Percentiles rank a stretch among this genome's conserved stretches.
Evolutionary conservation across 2,888 invertebrate genomes (phyloP).

Genomic region (Gonocerus acuteangulatus): DNA sequence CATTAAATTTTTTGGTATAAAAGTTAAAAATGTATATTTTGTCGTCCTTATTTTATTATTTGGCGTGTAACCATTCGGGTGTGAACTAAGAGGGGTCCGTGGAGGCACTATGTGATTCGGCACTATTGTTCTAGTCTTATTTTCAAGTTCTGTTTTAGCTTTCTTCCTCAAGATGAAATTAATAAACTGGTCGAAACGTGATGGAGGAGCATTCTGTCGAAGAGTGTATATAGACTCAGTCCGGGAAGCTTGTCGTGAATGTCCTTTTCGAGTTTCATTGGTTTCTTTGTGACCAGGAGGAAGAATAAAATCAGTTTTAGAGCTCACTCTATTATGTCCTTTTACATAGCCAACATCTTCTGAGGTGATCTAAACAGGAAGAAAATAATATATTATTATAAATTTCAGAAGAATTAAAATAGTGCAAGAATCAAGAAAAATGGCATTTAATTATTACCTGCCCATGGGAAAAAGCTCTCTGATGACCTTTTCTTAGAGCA

Average conservation of each 20-base stretch:
- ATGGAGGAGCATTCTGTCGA: conserved; percentile 62
- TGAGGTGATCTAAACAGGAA: conserved; percentile 28
- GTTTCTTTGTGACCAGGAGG: conserved; percentile 77
- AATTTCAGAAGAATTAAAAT: neutral
- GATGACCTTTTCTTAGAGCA: conserved; percentile 65
- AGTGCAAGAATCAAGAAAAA: neutral
- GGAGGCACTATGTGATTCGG: conserved; percentile 80
- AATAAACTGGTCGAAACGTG: conserved; percentile 62
- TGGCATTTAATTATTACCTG: conserved; percentile 50
- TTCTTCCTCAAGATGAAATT: conserved; percentile 53
- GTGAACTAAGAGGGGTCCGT: conserved; percentile 68
- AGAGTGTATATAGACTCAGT: conserved; percentile 86
- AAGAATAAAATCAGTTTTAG: conserved; percentile 80
- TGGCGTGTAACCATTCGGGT: conserved; percentile 77
- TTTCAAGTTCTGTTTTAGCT: conserved; percentile 56
- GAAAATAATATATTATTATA: neutral
- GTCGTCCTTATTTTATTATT: conserved; percentile 85
- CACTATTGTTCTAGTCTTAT: conserved; percentile 63
- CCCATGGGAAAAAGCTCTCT: conserved; percentile 78
- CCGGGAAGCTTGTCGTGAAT: conserved; percentile 80
- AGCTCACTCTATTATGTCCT: conserved; percentile 73
- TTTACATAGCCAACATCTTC: conserved; percentile 42
- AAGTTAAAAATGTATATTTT: conserved; percentile 88
- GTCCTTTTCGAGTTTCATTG: conserved; percentile 52
- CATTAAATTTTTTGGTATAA: conserved; percentile 89